These are phyloP conservation scores for Perithous albicinctus DNA, from an alignment of 2,888 invertebrate species.

Conservation along the genomic window DNA sequence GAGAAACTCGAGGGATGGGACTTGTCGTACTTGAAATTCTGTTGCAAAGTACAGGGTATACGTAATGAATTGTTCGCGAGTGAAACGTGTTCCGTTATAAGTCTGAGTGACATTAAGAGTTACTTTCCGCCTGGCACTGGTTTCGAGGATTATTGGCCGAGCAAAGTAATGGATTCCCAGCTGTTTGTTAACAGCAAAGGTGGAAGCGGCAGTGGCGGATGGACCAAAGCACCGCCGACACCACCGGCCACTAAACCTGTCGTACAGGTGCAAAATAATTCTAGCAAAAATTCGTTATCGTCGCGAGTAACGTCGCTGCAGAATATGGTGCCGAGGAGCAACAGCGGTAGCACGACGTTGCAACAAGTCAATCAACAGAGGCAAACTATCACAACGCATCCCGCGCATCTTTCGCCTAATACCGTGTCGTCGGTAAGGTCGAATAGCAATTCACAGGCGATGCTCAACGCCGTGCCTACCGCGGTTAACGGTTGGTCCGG, in stretches of 20 bases:
- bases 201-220: conserved; percentile 87
- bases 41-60: conserved; percentile 97
- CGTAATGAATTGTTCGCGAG: conserved; percentile 95
- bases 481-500: conserved; percentile 85
- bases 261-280: conserved; percentile 81
- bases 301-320: conserved; percentile 72
- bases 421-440: conserved; percentile 69
- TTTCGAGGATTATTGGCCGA: conserved; percentile 97
- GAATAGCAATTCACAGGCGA: conserved; percentile 81
- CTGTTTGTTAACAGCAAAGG: conserved; percentile 90
- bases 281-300: conserved; percentile 79
- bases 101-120: conserved; percentile 94
- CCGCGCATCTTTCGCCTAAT: conserved; percentile 80
- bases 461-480: conserved; percentile 82
- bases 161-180: conserved; percentile 94
- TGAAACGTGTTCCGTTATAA: conserved; percentile 96
- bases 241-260: conserved; percentile 87
- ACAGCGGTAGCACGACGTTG: conserved; percentile 75
- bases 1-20: conserved; percentile 96
- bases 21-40: conserved; percentile 96
- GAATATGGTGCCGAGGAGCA: conserved; percentile 76
- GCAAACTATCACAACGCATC: conserved; percentile 77
- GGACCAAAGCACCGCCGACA: conserved; percentile 92
- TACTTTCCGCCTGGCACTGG: conserved; percentile 95
- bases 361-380: conserved; percentile 82